These are phyloP conservation scores for Acyrthosiphon pisum DNA, from an alignment of 1,140 invertebrate species.

Conservation along the genomic window DNA sequence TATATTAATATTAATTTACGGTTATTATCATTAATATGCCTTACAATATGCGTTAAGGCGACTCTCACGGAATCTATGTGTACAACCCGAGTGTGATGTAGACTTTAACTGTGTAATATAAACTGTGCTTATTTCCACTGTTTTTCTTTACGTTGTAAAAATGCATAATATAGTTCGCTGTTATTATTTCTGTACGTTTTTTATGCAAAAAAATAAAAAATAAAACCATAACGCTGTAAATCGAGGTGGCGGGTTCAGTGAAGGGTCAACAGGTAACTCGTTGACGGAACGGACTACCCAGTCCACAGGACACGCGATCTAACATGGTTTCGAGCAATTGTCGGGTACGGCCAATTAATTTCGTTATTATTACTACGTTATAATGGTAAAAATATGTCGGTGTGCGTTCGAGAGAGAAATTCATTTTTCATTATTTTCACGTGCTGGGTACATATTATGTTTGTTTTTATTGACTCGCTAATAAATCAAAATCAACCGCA, in stretches of 20 bases:
- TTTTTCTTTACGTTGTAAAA: neutral
- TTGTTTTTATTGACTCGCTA: neutral
- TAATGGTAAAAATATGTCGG: neutral
- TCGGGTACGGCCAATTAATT: slow-evolving; percentile 51
- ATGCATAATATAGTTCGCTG: neutral
- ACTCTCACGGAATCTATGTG: neutral
- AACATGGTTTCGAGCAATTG: slow-evolving; percentile 54
- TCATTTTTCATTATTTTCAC: neutral
- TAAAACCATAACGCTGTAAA: neutral
- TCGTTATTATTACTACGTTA: slow-evolving; percentile 39
- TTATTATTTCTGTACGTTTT: neutral
- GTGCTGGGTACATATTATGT: neutral
- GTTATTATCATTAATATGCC: too few relatives aligned
- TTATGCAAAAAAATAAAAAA: neutral
- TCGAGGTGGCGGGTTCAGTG: neutral
- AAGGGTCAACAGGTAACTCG: slow-evolving; percentile 57
- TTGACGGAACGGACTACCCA: slow-evolving; percentile 34
- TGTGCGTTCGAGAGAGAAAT: neutral
- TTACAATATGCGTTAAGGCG: neutral
- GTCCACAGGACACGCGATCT: slow-evolving; percentile 19
- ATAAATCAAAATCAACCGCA: neutral
- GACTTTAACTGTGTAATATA: neutral
- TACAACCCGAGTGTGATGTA: neutral
- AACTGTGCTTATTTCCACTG: neutral
- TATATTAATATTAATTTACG: too few relatives aligned